Conservation (phyloP, 64 coral and sea anemone genomes). For the Trachythela sp. region DNA sequence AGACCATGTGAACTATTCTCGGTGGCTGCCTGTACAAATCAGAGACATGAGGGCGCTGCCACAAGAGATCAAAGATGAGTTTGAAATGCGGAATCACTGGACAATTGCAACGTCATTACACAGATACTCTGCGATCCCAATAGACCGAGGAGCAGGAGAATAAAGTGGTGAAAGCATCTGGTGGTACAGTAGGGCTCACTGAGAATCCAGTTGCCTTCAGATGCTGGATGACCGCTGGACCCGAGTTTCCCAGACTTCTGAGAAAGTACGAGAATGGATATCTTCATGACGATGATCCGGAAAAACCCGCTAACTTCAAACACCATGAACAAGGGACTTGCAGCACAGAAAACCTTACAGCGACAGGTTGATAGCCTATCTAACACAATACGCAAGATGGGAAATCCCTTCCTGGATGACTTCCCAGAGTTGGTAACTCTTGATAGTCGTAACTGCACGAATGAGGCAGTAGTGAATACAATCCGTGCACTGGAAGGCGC, state of each 20-base stretch:
- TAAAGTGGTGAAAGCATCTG: conserved; percentile 47
- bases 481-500: conserved; percentile 23
- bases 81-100: conserved; percentile 31
- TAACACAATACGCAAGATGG: no score
- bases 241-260: conserved; percentile 49
- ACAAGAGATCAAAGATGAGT: conserved; percentile 14
- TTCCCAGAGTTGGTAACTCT: conserved; percentile 54
- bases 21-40: no score
- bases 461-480: conserved; percentile 32
- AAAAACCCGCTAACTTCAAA: conserved; percentile 47
- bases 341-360: conserved; percentile 62
- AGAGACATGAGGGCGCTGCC: conserved; percentile 47
- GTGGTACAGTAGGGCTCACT: conserved; percentile 40
- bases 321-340: conserved; percentile 47
- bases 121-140: conserved; percentile 43
- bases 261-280: no score
- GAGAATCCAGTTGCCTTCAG: conserved; percentile 54
- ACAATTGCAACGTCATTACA: conserved; percentile 43
- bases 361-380: conserved; percentile 55
- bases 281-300: conserved; percentile 45
- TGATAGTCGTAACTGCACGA: conserved; percentile 55
- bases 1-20: conserved; percentile 49
- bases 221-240: conserved; percentile 52
- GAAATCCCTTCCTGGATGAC: conserved; percentile 62
- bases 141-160: conserved; percentile 59